Base-by-base conservation (phyloP, 1,140 invertebrate genomes). In the Hypsibius dujardini region DNA sequence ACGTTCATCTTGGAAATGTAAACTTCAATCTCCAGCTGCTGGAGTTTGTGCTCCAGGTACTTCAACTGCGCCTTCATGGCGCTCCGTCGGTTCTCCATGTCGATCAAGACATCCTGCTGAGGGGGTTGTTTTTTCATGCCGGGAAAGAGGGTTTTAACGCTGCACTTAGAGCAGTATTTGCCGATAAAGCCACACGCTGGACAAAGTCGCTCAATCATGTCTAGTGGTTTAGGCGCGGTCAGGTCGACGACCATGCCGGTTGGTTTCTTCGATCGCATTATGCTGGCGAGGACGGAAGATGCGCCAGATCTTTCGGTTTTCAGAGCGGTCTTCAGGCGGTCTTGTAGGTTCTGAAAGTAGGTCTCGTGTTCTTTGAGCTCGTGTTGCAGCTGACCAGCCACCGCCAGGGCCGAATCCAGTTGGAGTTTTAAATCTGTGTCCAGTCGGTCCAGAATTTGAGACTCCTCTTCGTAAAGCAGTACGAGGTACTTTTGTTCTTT, bases 1-100 rank as follows among this genome's bases (percentile, higher is more conserved):
- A 67, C 62, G 42, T 67, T 67, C 62, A 67, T 67, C 62, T 67
- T 67, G 62, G 62, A 67, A 42, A 67, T 67, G 62, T 67, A 67
- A 12, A 67, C 62, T 67, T 67, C 62, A 7, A 67, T 67, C 62
- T 67, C 62, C 62, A 67, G 42, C 62, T 67, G 62, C 7, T 67
- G 62, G 42, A 67, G 12, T 42, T 67, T 67, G 62, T 67, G 62
- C 62, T 67, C 62, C 7, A 67, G 62, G 42, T 67, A 67, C 42
- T 67, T 67, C 3, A 67, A 3, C 62, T 67, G 62, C 3, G 62
- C 62, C 45, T 42, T 7, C 62, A 67, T 67, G 62, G 62, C 62
- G 7, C 7, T 42, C 3, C 62, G 62, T 42, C 45, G 12, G 7
- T 14, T 12, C 3, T 67, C 62, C 7, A 7, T 14, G 62, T 67